Evolutionary conservation across 1,140 invertebrate species (phyloP).

Genomic region (Drosophila seguyi): DNA sequence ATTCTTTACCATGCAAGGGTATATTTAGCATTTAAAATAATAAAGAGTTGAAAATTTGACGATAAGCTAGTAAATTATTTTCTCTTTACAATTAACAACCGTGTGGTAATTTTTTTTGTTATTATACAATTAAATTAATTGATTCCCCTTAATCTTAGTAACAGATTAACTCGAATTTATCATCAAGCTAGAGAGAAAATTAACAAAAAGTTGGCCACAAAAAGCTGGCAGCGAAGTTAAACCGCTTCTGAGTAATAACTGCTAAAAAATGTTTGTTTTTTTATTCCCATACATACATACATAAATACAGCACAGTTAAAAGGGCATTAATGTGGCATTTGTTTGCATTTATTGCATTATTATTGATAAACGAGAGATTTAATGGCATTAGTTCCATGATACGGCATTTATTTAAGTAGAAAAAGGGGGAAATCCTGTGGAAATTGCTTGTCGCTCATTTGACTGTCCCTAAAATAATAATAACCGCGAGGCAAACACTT

Average conservation of each 20-base stretch:
- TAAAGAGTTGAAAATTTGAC: not conserved
- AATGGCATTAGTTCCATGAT: constrained; percentile 13
- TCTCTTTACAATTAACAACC: not conserved
- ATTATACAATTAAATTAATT: constrained; percentile 5
- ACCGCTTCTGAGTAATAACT: constrained; percentile 5
- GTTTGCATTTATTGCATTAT: constrained; percentile 21
- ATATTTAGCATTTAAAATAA: not conserved
- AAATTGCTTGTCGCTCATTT: constrained; percentile 4
- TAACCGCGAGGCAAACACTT: not conserved
- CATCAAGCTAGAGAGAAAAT: not conserved
- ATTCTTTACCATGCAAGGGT: not conserved
- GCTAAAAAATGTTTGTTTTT: constrained; percentile 4
- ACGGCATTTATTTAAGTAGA: constrained; percentile 3
- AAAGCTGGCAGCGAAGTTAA: constrained; percentile 3
- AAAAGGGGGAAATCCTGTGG: not conserved
- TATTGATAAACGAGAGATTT: constrained; percentile 32
- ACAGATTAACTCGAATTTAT: not conserved
- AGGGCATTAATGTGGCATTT: constrained; percentile 11
- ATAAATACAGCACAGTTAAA: constrained; percentile 11
- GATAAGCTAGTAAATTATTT: not conserved
- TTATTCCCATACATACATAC: not conserved
- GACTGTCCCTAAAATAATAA: not conserved
- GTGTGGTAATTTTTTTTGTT: not conserved
- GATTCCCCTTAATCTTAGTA: not conserved
- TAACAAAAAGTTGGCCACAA: not conserved